Conservation (phyloP, 2,113 vertebrate species). For the Hippolais icterina region DNA sequence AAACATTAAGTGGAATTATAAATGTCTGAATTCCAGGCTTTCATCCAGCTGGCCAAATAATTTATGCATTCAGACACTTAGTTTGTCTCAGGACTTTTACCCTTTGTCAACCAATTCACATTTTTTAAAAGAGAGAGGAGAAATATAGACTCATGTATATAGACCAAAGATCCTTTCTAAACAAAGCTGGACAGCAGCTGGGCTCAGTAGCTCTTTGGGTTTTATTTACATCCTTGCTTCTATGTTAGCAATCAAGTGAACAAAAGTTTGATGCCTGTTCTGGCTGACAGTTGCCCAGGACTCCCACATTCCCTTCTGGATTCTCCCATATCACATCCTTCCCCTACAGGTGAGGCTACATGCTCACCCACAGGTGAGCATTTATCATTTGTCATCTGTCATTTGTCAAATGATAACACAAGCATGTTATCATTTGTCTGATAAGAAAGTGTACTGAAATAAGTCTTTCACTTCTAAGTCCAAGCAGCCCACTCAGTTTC, state of each 20-base stretch:
- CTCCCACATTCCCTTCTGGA: neutral
- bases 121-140: neutral
- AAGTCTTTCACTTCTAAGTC: neutral
- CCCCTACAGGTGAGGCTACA: neutral
- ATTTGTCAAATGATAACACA: too few species aligned
- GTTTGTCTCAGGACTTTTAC: neutral
- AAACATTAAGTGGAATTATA: neutral
- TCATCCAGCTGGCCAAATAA: neutral
- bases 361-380: neutral
- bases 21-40: neutral
- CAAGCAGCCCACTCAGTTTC: neutral
- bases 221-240: neutral
- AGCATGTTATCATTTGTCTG: neutral
- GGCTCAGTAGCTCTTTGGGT: neutral
- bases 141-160: neutral
- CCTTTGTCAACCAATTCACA: neutral
- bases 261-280: neutral
- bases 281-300: neutral
- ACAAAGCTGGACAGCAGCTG: neutral
- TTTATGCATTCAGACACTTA: neutral
- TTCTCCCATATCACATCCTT: neutral
- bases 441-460: neutral
- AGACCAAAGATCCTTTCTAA: neutral
- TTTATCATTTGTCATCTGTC: too few species aligned
- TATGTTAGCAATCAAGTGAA: neutral